These are phyloP conservation scores for Menidia menidia DNA, from an alignment of 2,797 vertebrate species.

Conservation along the genomic window DNA sequence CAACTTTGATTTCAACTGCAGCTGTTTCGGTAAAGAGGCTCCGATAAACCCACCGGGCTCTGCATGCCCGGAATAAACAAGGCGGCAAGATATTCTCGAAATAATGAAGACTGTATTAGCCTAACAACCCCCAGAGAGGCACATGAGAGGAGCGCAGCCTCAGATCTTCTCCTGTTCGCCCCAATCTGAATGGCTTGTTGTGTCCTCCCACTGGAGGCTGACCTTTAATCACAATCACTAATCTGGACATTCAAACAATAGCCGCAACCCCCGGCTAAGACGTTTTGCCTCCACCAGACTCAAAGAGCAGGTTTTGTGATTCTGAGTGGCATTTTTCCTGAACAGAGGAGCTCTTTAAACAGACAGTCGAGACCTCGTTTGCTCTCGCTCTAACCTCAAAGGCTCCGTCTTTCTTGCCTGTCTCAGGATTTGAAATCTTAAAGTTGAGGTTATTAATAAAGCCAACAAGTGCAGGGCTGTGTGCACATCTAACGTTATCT, in stretches of 20 bases:
- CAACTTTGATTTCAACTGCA: slow-evolving; percentile 4
- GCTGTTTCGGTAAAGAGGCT: slow-evolving; percentile 21
- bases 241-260: slow-evolving; percentile 17
- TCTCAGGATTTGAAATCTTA: neutral
- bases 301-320: neutral
- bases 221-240: slow-evolving; percentile 12
- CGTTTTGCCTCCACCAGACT: slow-evolving; percentile 12
- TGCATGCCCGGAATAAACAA: slow-evolving; percentile 6
- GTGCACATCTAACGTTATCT: slow-evolving; percentile 8
- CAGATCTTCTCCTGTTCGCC: slow-evolving; percentile 3
- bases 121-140: slow-evolving; percentile 1
- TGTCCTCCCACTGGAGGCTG: slow-evolving; percentile 5
- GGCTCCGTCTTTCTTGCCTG: neutral
- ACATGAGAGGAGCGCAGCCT: slow-evolving; percentile 10
- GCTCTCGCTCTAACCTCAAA: neutral
- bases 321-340: neutral
- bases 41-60: neutral
- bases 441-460: neutral
- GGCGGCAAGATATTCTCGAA: neutral
- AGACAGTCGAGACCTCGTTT: neutral
- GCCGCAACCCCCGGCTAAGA: slow-evolving; percentile 11
- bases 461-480: neutral
- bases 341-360: neutral
- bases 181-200: slow-evolving; percentile 16
- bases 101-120: slow-evolving; percentile 21